Conservation (phyloP, 2,113 vertebrate genomes). For the Tragulus kanchil region DNA sequence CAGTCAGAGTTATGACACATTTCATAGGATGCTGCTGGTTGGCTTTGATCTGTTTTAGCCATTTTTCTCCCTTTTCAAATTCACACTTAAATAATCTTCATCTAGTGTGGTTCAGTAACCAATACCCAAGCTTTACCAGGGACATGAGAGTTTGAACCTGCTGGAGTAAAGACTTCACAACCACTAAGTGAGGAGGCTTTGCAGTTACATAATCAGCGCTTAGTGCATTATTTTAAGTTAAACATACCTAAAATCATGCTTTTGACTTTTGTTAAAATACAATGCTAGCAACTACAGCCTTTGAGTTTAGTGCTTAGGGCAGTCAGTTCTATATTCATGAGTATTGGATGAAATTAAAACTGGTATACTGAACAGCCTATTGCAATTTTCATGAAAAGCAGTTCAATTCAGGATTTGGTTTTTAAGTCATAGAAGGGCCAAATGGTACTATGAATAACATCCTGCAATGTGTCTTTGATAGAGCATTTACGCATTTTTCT, state of each 20-base stretch:
- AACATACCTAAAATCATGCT: slow-evolving; percentile 23
- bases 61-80: not conserved
- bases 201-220: not conserved
- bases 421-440: not conserved
- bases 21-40: not conserved
- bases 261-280: slow-evolving; percentile 5
- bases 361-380: not conserved
- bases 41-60: not conserved
- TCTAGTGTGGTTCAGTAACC: not conserved
- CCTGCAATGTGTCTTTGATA: not conserved
- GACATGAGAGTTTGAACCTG: not conserved
- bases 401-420: not conserved
- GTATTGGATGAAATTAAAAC: not conserved
- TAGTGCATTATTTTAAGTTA: not conserved
- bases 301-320: not conserved
- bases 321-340: not conserved
- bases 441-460: not conserved
- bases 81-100: not conserved
- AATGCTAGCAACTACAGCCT: not conserved
- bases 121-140: not conserved
- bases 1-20: too few relatives aligned
- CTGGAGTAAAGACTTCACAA: not conserved
- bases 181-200: not conserved
- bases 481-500: not conserved
- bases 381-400: slow-evolving; percentile 8